These are phyloP conservation scores for Gnathonemus longibarbis DNA, from an alignment of 2,113 vertebrate genomes.

Conservation along the genomic window DNA sequence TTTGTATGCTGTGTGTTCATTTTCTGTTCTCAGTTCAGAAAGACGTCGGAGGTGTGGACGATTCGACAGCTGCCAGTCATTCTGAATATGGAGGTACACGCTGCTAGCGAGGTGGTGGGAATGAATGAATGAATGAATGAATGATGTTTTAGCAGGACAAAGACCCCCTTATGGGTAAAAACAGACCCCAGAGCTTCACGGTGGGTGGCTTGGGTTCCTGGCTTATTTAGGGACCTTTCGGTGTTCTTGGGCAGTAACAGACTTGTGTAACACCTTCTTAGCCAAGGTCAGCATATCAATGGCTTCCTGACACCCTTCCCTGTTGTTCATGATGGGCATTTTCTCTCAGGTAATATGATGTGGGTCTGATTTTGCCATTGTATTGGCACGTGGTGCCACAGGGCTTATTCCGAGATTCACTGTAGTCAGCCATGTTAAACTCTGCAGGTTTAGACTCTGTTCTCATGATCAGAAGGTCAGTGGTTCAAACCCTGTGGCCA, in stretches of 20 bases:
- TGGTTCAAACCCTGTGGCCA: background rate
- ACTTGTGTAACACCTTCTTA: background rate
- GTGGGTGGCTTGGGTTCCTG: background rate
- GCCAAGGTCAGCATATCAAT: background rate
- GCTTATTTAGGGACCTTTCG: background rate
- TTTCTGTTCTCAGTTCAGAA: conserved; percentile 62
- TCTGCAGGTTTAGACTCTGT: background rate
- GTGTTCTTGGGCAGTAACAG: background rate
- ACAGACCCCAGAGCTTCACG: background rate
- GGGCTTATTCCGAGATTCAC: background rate
- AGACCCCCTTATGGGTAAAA: background rate
- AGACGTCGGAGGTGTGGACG: conserved; percentile 70
- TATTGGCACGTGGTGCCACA: background rate
- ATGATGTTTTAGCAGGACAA: background rate
- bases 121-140: background rate
- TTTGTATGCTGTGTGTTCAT: background rate
- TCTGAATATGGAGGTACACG: conserved; percentile 78
- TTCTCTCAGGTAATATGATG: background rate
- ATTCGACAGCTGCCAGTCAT: conserved; percentile 67
- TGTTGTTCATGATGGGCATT: background rate
- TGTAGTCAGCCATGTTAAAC: background rate
- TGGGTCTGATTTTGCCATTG: background rate
- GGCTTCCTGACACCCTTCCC: background rate
- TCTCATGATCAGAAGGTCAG: background rate
- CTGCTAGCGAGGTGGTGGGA: background rate